These are phyloP conservation scores for Trissonchulus latispiculum DNA, from an alignment of 2,888 invertebrate species.

Conservation along the genomic window DNA sequence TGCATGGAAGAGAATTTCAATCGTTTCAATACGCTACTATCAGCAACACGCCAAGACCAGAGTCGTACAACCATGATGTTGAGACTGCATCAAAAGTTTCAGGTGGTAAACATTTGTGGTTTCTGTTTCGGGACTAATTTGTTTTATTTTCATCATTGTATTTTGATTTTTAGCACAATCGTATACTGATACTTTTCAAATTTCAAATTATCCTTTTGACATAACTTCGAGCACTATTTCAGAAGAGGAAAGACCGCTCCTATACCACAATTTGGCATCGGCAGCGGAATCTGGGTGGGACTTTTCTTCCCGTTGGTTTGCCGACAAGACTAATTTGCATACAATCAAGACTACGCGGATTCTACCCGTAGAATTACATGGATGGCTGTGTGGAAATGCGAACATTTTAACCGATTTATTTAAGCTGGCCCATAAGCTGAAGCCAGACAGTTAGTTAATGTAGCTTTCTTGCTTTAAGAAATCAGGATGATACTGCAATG, in stretches of 20 bases:
- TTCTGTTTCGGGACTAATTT: too few species aligned
- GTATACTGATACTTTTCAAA: too few species aligned
- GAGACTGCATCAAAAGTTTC: conserved; percentile 28
- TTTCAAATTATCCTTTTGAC: too few species aligned
- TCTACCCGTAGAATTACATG: conserved; percentile 70
- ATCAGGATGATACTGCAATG: too few species aligned
- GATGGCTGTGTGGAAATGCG: conserved; percentile 63
- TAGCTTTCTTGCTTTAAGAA: too few species aligned
- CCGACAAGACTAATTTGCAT: conserved; percentile 55
- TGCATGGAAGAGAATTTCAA: not conserved
- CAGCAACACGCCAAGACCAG: conserved; percentile 71
- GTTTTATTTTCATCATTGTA: too few species aligned
- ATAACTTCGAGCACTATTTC: too few species aligned
- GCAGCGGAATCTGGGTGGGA: conserved; percentile 95
- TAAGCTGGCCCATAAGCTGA: too few species aligned
- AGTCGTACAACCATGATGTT: conserved; percentile 61
- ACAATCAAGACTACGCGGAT: conserved; percentile 58
- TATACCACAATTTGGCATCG: conserved; percentile 71
- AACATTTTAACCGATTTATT: conserved; percentile 48
- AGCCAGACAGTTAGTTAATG: too few species aligned
- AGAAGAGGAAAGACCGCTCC: conserved; percentile 42
- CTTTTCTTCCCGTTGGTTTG: conserved; percentile 82
- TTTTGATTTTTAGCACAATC: too few species aligned
- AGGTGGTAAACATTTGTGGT: too few species aligned
- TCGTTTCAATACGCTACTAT: conserved; percentile 50